These are phyloP conservation scores for Trissoscelio sp. DNA, from an alignment of 2,888 invertebrate species.

Conservation along the genomic window DNA sequence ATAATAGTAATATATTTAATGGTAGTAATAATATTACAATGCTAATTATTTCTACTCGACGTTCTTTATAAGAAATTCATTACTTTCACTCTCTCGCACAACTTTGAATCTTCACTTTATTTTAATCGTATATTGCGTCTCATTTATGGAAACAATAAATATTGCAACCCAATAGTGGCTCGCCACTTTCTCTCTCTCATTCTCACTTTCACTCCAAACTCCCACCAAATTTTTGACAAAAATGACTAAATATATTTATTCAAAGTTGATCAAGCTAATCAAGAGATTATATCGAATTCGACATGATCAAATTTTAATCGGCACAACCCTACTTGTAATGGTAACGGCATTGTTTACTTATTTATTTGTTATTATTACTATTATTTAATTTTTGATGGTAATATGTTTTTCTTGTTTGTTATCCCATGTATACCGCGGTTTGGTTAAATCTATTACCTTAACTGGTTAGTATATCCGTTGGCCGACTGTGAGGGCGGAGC, in stretches of 20 bases:
- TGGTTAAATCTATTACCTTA: slow-evolving; percentile 67
- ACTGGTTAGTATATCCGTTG: slow-evolving; percentile 77
- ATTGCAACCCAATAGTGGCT: slow-evolving; percentile 36
- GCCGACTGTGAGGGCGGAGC: slow-evolving; percentile 79
- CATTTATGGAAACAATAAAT: slow-evolving; percentile 14
- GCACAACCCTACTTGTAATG: slow-evolving; percentile 67
- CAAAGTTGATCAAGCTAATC: slow-evolving; percentile 47
- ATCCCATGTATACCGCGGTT: slow-evolving; percentile 37
- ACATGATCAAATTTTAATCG: slow-evolving; percentile 66
- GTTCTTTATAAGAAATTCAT: slow-evolving; percentile 9
- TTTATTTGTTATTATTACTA: slow-evolving; percentile 7
- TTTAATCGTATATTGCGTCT: slow-evolving; percentile 3
- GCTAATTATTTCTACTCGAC: slow-evolving; percentile 19
- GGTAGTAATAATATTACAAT: slow-evolving; percentile 24
- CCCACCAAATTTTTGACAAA: slow-evolving; percentile 10
- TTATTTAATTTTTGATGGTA: slow-evolving; percentile 24
- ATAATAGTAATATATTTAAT: slow-evolving; percentile 9
- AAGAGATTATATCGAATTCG: slow-evolving; percentile 46
- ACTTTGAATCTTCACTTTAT: slow-evolving; percentile 10
- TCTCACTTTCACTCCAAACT: slow-evolving; percentile 25
- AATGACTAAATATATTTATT: not conserved
- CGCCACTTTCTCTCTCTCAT: not conserved
- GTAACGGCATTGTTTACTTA: slow-evolving; percentile 21
- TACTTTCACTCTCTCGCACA: slow-evolving; percentile 35
- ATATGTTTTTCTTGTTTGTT: slow-evolving; percentile 35